Evolutionary conservation across 2,797 vertebrate species (phyloP), one percentile per base, ranked within the genome.

Genomic region (Acipenser transmontanus): DNA sequence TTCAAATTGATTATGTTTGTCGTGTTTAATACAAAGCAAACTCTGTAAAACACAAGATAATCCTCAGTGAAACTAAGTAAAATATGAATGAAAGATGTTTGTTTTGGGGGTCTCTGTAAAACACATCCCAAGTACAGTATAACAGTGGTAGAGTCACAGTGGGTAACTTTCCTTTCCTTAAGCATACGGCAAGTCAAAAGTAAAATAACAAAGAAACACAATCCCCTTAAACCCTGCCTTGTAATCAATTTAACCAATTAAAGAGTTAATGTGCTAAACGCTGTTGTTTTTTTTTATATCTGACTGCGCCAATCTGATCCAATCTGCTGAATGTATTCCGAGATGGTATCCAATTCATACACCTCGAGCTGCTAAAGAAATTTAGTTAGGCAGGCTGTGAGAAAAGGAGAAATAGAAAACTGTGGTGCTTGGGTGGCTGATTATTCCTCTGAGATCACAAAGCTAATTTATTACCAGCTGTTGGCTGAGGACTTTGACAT

Each of bases 401-500:
- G 8, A 52, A 82, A 65, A 76, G 81, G 74, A 70, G 20, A 74
- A 85, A 82, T 69, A 73, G 59, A 67, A 34, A 74, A 68, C 62
- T 52, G 9, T 47, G 63, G 64, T 70, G 80, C 74, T 73, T 79
- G 60, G 60, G 72, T 80, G 72, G 74, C 73, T 80, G 80, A 73
- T 70, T 74, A 82, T 80, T 82, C 78, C 73, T 81, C 68, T 61
- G 71, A 82, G 77, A 82, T 61, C 70, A 69, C 76, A 80, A 86
- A 87, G 85, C 50, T 74, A 84, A 90, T 86, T 86, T 83, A 76
- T 79, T 80, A 70, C 48, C 72, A 87, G 77, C 80, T 88, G 81
- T 80, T 82, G 67, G 75, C 66, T 76, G 76, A 78, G 69, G 65
- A 83, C 74, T 73, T 78, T 75, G 74, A 75, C 70, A 74, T 73